Conservation (phyloP, 2,113 vertebrate genomes). For the Nothocercus nigrocapillus region DNA sequence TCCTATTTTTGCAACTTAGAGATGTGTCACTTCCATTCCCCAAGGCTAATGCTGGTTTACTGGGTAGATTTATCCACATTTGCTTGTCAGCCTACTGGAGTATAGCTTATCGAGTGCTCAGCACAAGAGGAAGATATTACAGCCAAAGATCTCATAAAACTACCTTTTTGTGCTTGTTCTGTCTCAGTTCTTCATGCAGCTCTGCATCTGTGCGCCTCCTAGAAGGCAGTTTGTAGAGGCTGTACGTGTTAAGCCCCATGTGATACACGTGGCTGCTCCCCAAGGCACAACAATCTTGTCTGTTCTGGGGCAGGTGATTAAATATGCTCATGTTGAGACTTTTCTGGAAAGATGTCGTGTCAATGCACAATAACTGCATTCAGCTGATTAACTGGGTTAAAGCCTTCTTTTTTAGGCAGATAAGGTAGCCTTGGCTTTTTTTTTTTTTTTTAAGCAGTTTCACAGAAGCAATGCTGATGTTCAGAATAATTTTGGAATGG, state of each 20-base stretch:
- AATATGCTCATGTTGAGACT: background rate
- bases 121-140: background rate
- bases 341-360: background rate
- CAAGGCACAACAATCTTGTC: background rate
- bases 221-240: background rate
- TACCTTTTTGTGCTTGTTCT: background rate
- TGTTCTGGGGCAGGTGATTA: background rate
- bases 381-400: background rate
- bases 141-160: background rate
- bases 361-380: background rate
- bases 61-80: background rate
- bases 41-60: background rate
- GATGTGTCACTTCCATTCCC: background rate
- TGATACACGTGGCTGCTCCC: background rate
- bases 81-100: background rate
- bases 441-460: background rate
- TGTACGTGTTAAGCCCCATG: background rate
- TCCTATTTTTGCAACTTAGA: background rate
- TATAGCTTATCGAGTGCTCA: background rate
- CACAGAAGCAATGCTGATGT: background rate
- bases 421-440: background rate
- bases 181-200: background rate
- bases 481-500: background rate
- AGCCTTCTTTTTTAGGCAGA: background rate
- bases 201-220: background rate